Evolutionary conservation across 2,113 vertebrate species (phyloP).

Genomic region (Megalops atlanticus): DNA sequence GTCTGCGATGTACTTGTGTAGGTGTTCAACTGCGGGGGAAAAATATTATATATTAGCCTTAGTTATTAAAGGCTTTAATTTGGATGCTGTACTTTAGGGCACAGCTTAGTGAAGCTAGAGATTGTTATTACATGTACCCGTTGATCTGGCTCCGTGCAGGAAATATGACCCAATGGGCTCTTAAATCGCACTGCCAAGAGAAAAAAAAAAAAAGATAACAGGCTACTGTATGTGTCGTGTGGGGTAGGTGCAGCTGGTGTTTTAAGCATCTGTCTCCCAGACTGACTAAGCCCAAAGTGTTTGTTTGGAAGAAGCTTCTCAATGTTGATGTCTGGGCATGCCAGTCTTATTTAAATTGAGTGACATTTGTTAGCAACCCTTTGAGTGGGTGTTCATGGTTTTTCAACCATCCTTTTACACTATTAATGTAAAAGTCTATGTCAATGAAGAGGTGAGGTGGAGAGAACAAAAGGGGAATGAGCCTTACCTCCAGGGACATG

Average conservation of each 20-base stretch:
- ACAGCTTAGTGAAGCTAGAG: conserved; percentile 64
- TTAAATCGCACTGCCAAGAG: conserved; percentile 56
- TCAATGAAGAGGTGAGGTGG: background rate
- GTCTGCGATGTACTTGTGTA: conserved; percentile 48
- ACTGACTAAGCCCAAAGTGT: background rate
- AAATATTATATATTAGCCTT: conserved; percentile 62
- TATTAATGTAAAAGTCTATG: background rate
- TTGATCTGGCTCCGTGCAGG: conserved; percentile 64
- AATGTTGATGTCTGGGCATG: background rate
- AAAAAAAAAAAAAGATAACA: conserved; percentile 21
- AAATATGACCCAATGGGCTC: conserved; percentile 61
- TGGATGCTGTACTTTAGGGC: conserved; percentile 62
- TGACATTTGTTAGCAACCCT: conserved; percentile 23
- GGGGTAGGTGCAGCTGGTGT: background rate
- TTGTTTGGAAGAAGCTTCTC: background rate
- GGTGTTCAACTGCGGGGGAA: conserved; percentile 42
- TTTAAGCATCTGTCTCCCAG: background rate
- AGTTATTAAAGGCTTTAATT: conserved; percentile 64
- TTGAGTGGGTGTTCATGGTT: conserved; percentile 13
- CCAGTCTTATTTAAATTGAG: conserved; percentile 22
- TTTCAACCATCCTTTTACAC: background rate
- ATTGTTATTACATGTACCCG: conserved; percentile 63
- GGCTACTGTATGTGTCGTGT: background rate
- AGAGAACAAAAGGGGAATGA: background rate
- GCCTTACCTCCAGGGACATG: background rate